phyloP scores from a whole-genome alignment of 2,888 invertebrate species.

The Gandaritis pyraliata region DNA sequence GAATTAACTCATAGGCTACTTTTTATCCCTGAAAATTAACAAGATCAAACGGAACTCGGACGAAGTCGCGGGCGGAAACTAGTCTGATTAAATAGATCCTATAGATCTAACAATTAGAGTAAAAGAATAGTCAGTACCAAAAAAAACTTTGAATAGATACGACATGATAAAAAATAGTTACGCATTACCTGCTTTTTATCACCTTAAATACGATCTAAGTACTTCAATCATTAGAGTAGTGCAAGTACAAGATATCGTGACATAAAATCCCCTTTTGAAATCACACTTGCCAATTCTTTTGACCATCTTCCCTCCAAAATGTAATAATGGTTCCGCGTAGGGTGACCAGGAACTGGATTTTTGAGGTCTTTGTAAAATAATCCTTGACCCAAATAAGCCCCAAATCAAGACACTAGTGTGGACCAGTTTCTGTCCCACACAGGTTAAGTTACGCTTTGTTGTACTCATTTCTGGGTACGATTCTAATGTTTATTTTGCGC shows the following conservation, averaged over 20 bases:
- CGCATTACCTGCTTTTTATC: no score
- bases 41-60: no score
- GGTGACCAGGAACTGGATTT: conserved; percentile 59
- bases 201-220: no score
- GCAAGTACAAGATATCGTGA: not conserved
- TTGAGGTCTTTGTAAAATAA: conserved; percentile 54
- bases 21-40: no score
- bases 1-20: no score
- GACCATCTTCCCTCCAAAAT: conserved; percentile 41
- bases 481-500: not conserved
- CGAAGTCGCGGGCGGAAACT: no score
- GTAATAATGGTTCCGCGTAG: conserved; percentile 61
- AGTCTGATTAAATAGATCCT: no score
- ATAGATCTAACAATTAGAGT: no score
- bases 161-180: not conserved
- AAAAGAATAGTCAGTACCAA: not conserved
- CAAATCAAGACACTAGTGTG: conserved; percentile 55
- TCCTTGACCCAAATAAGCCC: conserved; percentile 68
- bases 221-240: no score
- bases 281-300: conserved; percentile 43
- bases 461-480: conserved; percentile 4
- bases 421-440: conserved; percentile 60
- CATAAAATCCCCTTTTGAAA: conserved; percentile 31
- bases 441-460: conserved; percentile 68
- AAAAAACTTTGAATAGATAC: not conserved